Evolutionary conservation across 2,888 invertebrate genomes (phyloP), one percentile per base, ranked within the genome.

Genomic region (Formica aserva): DNA sequence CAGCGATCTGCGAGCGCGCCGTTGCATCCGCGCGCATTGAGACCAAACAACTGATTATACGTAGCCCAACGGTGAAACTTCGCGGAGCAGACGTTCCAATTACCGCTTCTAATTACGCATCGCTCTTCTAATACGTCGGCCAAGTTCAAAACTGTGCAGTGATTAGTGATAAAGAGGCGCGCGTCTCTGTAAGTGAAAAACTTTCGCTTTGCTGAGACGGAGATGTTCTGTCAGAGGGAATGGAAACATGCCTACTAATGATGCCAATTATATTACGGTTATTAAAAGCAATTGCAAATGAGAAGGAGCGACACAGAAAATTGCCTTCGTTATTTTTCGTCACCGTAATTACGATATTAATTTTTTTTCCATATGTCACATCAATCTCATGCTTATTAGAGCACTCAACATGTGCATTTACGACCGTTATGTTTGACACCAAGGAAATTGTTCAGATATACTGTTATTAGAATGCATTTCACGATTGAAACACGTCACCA

Each of bases 1-100:
- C 74, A 81, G 85, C 84, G 85, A 86, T 89, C 85, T 76, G 67
- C 62, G 67, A 69, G 55, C 26, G 66, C 76, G 48, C 41, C 48
- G 66, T 57, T 52, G 55, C 60, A 57, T n/a, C 26, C 52, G 38
- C 35, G 38, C 55, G 63, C 67, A 48, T 57, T 81, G 62, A 60
- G 77, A 65, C 78, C 78, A 85, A 89, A 89, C 84, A 87, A 75
- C 85, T 83, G 88, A 88, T 85, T 88, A 88, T 80, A 77, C 74
- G 38, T 45, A 60, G 35, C 41, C 60, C 65, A 66, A 84, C 74
- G 84, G 74, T 85, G 75, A 80, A 83, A 83, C 80, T 85, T 72
- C 66, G 69, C 45, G n/a, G 74, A 80, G 48, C 76, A 86, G 76
- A 78, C 85, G 82, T 88, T 67, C 87, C 83, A 86, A 84, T 89